Evolutionary conservation across 2,888 invertebrate species (phyloP), one percentile per base, ranked within the genome.

Genomic region (Anorthoa munda): DNA sequence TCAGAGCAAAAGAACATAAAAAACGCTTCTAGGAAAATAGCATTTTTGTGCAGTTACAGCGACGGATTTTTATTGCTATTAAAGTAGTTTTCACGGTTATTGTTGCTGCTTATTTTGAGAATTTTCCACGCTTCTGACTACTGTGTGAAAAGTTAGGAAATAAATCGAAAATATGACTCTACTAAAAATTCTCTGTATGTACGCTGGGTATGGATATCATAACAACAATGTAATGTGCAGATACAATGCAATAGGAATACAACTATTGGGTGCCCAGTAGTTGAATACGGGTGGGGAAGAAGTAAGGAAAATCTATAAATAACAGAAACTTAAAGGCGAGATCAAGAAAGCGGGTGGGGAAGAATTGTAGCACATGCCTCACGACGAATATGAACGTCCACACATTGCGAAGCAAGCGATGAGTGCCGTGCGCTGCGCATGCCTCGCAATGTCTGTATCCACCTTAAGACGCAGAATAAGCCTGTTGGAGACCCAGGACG

Each of bases 11-110:
- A 59, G 39, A 61, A 9, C 72, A 73, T 72, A 66, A 73, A 73
- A 77, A 79, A 72, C 50, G 65, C 58, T 81, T 77, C 75, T 48
- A 67, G 50, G 51, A 66, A 74, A 72, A 71, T 48, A 13, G n/a
- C 7, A 23, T 67, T 67, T 69, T 63, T 23, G n/a, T 63, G 26
- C 48, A 77, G 48, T 66, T 68, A 39, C 39, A 60, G 18, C 13
- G 55, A 55, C 18, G 31, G 26, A 31, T 50, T 77, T 60, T 71
- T 78, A 55, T 61, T 51, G 71, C 18, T 13, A 21, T 77, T 61
- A 45, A 70, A 70, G 11, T 23, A 3, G 55, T 61, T 56, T 31
- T 31, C 23, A 75, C 50, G 21, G 21, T 56, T 17, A 55, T 4
- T 69, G 60, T 7, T 11, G 13, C 9, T 15, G 21, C 23, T 74